phyloP scores from a whole-genome alignment of 2,797 vertebrate genomes.

The Oreonectes daqikongensis region DNA sequence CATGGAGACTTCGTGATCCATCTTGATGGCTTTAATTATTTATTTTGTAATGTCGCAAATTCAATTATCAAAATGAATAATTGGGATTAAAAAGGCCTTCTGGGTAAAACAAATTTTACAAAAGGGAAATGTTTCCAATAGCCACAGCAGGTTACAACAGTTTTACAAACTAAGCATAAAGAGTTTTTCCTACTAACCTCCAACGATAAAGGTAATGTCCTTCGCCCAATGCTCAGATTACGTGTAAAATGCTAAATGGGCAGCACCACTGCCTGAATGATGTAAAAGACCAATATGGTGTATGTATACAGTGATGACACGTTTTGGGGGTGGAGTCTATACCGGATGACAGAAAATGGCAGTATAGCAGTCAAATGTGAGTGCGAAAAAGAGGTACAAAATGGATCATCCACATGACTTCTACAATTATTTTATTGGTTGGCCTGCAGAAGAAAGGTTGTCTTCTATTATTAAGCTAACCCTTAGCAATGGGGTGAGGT shows the following conservation, averaged over 20 bases:
- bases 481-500: conserved; percentile 18
- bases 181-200: neutral
- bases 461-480: neutral
- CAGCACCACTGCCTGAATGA: too few species aligned
- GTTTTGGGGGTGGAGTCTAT: neutral
- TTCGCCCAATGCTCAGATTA: too few species aligned
- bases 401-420: neutral
- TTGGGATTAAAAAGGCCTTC: conserved; percentile 39
- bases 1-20: conserved; percentile 36
- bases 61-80: conserved; percentile 45
- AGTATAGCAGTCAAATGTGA: neutral
- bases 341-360: neutral
- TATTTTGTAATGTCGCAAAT: conserved; percentile 43
- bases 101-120: conserved; percentile 50
- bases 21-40: conserved; percentile 50
- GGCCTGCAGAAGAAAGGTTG: neutral
- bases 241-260: too few species aligned
- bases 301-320: neutral
- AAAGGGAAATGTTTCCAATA: conserved; percentile 17
- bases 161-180: too few species aligned
- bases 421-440: conserved; percentile 1
- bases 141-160: neutral
- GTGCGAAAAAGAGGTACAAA: neutral
- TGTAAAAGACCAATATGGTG: too few species aligned
- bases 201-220: neutral